These are phyloP conservation scores for Rosalia funebris DNA, from an alignment of 2,888 invertebrate species.

Conservation along the genomic window DNA sequence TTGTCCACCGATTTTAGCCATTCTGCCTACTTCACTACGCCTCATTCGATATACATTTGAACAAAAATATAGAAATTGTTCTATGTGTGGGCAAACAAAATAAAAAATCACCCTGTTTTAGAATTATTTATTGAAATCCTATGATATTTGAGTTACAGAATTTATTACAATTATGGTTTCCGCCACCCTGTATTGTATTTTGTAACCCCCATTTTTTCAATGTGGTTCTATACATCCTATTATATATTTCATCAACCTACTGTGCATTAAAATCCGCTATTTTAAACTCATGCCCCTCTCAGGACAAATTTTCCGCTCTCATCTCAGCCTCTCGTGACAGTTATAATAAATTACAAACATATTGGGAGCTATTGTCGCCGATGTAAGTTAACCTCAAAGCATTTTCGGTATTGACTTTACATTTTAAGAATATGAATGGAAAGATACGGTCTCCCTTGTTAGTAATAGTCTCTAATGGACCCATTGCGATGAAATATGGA, in stretches of 20 bases:
- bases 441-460: conserved; percentile 53
- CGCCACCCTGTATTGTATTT: no score
- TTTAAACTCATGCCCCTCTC: conserved; percentile 39
- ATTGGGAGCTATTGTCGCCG: conserved; percentile 57
- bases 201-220: no score
- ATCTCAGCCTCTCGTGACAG: conserved; percentile 49
- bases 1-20: no score
- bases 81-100: no score
- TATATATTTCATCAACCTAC: neutral
- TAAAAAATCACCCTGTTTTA: no score
- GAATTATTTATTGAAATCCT: no score
- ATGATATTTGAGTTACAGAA: no score
- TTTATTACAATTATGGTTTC: no score
- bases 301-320: conserved; percentile 37
- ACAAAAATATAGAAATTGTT: no score
- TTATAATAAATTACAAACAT: conserved; percentile 59
- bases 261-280: neutral
- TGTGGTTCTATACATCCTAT: no score
- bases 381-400: conserved; percentile 60
- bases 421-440: conserved; percentile 48
- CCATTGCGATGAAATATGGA: conserved; percentile 62
- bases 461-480: conserved; percentile 61
- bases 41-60: no score
- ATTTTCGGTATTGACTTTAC: conserved; percentile 54
- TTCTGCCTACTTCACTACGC: no score